These are phyloP conservation scores for Porites divaricata DNA, from an alignment of 92 coral and sea anemone genomes.

Conservation along the genomic window DNA sequence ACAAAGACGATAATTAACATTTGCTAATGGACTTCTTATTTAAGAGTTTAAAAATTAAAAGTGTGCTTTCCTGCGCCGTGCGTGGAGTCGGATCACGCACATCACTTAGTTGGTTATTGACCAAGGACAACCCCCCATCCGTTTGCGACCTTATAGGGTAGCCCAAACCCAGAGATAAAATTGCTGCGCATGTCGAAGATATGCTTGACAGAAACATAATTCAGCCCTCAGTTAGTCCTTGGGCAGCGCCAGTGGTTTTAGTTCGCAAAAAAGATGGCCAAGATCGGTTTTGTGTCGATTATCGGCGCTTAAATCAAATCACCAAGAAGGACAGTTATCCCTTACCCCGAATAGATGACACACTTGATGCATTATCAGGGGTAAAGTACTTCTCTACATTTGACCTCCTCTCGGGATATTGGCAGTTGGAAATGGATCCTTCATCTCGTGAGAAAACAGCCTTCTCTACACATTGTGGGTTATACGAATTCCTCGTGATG, in stretches of 20 bases:
- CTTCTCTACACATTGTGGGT: slow-evolving; percentile 55
- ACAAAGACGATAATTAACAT: no score
- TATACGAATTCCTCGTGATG: slow-evolving; percentile 50
- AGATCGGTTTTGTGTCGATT: slow-evolving; percentile 54
- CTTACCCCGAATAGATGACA: slow-evolving; percentile 43
- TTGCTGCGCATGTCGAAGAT: slow-evolving; percentile 37
- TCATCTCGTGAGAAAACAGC: slow-evolving; percentile 53
- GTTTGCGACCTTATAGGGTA: slow-evolving; percentile 31
- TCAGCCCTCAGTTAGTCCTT: slow-evolving; percentile 47
- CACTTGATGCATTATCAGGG: slow-evolving; percentile 54
- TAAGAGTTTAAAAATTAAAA: no score
- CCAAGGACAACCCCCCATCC: no score
- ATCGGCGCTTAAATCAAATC: slow-evolving; percentile 33
- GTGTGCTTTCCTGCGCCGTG: no score
- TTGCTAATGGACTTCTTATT: no score
- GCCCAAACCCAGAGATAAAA: slow-evolving; percentile 15
- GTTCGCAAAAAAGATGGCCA: slow-evolving; percentile 40
- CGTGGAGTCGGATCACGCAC: no score
- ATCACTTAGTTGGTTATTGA: no score
- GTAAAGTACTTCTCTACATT: slow-evolving; percentile 48
- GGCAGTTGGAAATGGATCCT: slow-evolving; percentile 50
- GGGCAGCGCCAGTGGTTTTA: slow-evolving; percentile 54
- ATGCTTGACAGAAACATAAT: slow-evolving; percentile 49
- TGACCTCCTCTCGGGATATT: slow-evolving; percentile 61
- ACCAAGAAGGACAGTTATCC: slow-evolving; percentile 27